A percentile compares a stretch with the other conserved stretches of the same genome.
These are phyloP conservation scores for Ormyrus labotus DNA, from an alignment of 2,888 invertebrate genomes.

Conservation along the genomic window DNA sequence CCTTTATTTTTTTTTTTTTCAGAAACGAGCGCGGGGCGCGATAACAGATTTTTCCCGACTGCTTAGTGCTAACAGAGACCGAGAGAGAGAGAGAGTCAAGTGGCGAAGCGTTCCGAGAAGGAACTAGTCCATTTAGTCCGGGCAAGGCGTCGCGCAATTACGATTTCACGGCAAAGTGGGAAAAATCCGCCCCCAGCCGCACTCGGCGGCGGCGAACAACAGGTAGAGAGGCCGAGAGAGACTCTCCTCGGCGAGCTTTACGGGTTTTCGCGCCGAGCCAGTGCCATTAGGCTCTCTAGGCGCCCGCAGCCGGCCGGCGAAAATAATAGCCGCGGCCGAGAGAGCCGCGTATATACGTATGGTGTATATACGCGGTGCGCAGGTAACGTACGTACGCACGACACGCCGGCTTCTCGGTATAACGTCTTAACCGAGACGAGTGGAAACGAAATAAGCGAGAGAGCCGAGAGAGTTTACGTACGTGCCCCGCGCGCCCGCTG, in stretches of 20 bases:
- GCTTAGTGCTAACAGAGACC: no score
- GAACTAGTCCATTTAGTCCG: conserved; percentile 39
- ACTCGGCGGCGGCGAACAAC: no score
- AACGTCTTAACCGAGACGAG: conserved; percentile 58
- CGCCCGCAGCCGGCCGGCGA: conserved; percentile 17
- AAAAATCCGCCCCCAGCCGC: no score
- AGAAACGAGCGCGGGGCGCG: no score
- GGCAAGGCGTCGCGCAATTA: conserved; percentile 7
- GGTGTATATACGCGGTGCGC: no score
- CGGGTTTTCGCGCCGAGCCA: background rate
- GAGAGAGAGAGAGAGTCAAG: no score
- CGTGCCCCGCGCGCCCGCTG: background rate
- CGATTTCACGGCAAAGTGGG: conserved; percentile 25
- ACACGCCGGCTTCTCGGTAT: conserved; percentile 53
- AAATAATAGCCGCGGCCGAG: conserved; percentile 31
- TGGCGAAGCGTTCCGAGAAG: conserved; percentile 33
- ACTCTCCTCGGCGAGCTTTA: background rate
- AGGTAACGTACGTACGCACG: background rate
- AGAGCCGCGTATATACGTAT: no score
- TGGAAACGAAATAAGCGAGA: conserved; percentile 37
- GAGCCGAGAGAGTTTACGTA: background rate
- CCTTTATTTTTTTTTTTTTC: no score
- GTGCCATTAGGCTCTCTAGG: conserved; percentile 1
- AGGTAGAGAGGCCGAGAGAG: background rate
- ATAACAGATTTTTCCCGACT: no score